phyloP scores from a whole-genome alignment of 1,140 invertebrate genomes.

The Drosophila tropicalis region DNA sequence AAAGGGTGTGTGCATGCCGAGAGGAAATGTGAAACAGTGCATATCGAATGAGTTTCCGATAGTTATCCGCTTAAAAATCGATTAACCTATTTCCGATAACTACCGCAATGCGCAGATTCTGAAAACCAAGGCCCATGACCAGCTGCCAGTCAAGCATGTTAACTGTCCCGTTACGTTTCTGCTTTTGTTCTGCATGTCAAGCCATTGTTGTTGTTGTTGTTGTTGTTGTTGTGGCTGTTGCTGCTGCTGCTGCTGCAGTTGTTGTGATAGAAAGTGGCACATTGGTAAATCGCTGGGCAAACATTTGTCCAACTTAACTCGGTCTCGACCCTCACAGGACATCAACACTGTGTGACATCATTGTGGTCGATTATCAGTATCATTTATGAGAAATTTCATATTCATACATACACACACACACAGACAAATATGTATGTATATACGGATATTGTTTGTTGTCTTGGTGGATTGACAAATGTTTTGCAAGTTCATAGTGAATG shows the following conservation, averaged over 20 bases:
- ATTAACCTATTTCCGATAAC: conserved; percentile 83
- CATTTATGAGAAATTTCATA: background rate
- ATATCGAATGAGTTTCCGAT: conserved; percentile 82
- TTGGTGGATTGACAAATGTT: too few relatives aligned
- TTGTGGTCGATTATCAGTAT: conserved; percentile 69
- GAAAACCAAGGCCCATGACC: conserved; percentile 30
- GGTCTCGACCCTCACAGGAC: conserved; percentile 16
- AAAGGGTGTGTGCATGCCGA: too few relatives aligned
- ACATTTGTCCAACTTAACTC: conserved; percentile 57
- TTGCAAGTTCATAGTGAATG: too few relatives aligned
- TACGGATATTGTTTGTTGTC: too few relatives aligned
- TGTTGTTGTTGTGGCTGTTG: conserved; percentile 13
- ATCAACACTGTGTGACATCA: conserved; percentile 47
- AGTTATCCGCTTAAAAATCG: conserved; percentile 82
- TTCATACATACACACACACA: background rate
- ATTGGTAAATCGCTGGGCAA: conserved; percentile 65
- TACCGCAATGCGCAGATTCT: conserved; percentile 78
- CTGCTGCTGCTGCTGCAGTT: conserved; percentile 31
- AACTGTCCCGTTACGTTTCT: conserved; percentile 40
- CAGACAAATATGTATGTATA: background rate
- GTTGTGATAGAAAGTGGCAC: conserved; percentile 77
- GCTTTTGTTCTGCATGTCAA: conserved; percentile 3
- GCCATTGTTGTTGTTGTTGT: conserved; percentile 15
- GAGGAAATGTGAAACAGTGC: conserved; percentile 63
- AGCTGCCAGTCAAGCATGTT: conserved; percentile 75